A percentile compares a stretch with the other conserved stretches of the same genome.
Evolutionary conservation across 2,113 vertebrate species (phyloP).

Genomic region (Anthoscopus minutus): DNA sequence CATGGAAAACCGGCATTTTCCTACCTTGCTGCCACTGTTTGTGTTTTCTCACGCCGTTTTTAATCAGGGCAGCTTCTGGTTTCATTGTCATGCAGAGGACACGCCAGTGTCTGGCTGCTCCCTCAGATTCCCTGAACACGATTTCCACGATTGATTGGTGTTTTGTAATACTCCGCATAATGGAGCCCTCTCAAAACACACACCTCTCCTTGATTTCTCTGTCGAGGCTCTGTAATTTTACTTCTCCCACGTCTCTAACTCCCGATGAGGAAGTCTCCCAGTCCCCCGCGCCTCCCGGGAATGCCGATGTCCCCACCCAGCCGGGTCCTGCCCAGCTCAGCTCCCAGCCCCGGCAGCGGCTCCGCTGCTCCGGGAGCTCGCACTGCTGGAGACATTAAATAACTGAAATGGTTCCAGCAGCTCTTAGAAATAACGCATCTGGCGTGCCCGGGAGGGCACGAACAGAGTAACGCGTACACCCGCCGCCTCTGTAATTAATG

Average conservation of each 20-base stretch:
- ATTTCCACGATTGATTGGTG: neutral
- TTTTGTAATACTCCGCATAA: neutral
- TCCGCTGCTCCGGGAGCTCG: accelerated
- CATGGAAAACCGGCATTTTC: neutral
- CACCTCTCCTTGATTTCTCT: neutral
- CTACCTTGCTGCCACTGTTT: neutral
- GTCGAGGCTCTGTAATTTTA: neutral
- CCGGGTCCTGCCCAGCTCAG: neutral
- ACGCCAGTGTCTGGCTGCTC: neutral
- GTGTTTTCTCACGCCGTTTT: neutral
- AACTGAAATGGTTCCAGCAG: neutral
- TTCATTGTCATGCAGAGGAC: constrained; percentile 33
- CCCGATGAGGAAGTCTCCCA: accelerated
- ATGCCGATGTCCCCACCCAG: accelerated
- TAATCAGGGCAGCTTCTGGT: neutral
- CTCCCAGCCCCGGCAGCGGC: accelerated
- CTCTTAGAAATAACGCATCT: neutral
- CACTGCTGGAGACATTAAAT: neutral
- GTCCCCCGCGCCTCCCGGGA: accelerated
- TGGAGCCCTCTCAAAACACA: neutral
- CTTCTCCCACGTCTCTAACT: neutral
- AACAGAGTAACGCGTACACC: accelerated
- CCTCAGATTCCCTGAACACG: neutral
- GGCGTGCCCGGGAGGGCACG: neutral
- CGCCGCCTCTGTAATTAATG: neutral